These are phyloP conservation scores for Ormyrus thymus DNA, from an alignment of 2,888 invertebrate species.

Conservation along the genomic window DNA sequence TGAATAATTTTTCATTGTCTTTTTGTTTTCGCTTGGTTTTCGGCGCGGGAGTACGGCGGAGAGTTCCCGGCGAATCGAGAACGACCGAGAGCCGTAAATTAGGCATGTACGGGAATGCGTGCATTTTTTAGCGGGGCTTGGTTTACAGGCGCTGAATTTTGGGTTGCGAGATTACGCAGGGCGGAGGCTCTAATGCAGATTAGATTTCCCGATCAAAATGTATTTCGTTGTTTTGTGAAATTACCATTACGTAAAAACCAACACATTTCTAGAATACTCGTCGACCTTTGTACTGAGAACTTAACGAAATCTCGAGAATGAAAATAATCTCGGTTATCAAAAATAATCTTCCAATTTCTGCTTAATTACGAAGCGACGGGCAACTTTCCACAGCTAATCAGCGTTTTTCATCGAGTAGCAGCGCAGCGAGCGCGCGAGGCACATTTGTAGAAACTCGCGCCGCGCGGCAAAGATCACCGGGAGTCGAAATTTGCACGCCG, in stretches of 20 bases:
- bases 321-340: too few species aligned
- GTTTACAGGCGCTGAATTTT: too few species aligned
- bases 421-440: conserved; percentile 10
- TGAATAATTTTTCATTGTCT: conserved; percentile 28
- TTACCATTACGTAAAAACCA: too few species aligned
- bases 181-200: too few species aligned
- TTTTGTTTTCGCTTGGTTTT: neutral
- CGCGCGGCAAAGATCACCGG: conserved; percentile 7
- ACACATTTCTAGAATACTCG: too few species aligned
- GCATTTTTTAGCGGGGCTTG: neutral
- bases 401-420: conserved; percentile 38
- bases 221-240: too few species aligned
- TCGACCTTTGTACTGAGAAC: too few species aligned
- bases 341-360: too few species aligned
- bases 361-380: neutral
- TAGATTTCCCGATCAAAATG: too few species aligned
- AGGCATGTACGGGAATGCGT: neutral
- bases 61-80: neutral
- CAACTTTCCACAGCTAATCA: conserved; percentile 42
- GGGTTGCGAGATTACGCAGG: too few species aligned
- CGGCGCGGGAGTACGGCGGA: neutral
- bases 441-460: conserved; percentile 40
- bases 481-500: conserved; percentile 29
- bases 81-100: neutral
- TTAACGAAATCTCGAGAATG: too few species aligned